Conservation (phyloP, 2,797 vertebrate genomes). For the Oreonectes daqikongensis region DNA sequence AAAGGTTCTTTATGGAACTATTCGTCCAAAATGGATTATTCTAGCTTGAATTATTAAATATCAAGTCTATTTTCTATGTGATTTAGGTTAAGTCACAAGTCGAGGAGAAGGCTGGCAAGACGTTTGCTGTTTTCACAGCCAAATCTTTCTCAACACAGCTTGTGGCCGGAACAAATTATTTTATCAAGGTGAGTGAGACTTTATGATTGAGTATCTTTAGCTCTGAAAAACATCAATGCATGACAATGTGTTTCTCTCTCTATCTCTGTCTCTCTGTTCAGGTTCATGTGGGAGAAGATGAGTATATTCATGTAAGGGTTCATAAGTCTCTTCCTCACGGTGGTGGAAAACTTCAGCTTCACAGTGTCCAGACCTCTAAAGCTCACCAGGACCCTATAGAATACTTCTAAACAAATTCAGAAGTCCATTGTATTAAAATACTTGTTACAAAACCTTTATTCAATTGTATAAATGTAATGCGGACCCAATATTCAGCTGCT, state of each 20-base stretch:
- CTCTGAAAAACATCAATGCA: background rate
- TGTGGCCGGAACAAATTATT: constrained; percentile 74
- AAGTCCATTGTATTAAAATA: background rate
- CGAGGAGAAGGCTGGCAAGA: constrained; percentile 73
- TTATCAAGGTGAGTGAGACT: constrained; percentile 46
- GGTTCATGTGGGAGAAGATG: constrained; percentile 72
- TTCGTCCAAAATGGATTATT: too few species aligned
- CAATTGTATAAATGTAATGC: too few species aligned
- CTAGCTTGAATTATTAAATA: too few species aligned
- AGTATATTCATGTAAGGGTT: constrained; percentile 76
- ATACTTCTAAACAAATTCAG: constrained; percentile 57
- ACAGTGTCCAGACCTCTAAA: constrained; percentile 72
- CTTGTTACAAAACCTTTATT: background rate
- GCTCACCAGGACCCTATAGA: constrained; percentile 64
- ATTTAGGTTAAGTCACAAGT: constrained; percentile 75
- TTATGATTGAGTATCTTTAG: background rate
- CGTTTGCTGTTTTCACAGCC: constrained; percentile 72
- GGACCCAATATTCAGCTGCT: background rate
- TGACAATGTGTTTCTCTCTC: background rate
- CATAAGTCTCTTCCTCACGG: constrained; percentile 64
- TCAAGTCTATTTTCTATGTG: background rate
- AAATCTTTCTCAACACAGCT: constrained; percentile 71
- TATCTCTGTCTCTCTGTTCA: constrained; percentile 55
- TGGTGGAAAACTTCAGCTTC: constrained; percentile 59
- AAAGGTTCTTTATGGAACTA: too few species aligned